phyloP scores from a whole-genome alignment of 2,888 invertebrate species.

The Miltochrista miniata region DNA sequence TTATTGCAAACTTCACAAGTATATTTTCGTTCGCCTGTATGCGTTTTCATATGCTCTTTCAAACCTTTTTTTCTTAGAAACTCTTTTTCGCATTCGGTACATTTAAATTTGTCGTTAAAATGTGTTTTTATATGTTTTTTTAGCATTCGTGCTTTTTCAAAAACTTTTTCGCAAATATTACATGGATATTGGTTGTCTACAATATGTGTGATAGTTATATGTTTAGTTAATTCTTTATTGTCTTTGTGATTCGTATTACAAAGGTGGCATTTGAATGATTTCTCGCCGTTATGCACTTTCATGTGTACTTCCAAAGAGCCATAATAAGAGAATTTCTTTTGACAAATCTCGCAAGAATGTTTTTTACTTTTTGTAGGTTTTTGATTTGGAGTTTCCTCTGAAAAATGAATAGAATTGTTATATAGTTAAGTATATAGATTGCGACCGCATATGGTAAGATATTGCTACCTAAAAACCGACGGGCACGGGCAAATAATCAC shows the following conservation, averaged over 20 bases:
- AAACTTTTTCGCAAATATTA: conserved; percentile 52
- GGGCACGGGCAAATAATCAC: no score
- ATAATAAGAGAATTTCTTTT: conserved; percentile 52
- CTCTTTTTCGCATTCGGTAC: conserved; percentile 59
- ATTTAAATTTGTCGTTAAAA: conserved; percentile 62
- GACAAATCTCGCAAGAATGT: conserved; percentile 41
- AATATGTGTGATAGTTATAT: conserved; percentile 52
- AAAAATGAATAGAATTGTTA: no score
- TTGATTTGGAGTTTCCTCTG: conserved; percentile 24
- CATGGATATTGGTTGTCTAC: conserved; percentile 55
- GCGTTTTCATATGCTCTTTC: conserved; percentile 70
- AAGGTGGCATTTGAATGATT: conserved; percentile 55
- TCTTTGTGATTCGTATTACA: conserved; percentile 55
- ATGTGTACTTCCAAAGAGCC: conserved; percentile 56
- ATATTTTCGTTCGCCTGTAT: conserved; percentile 65
- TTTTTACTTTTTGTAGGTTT: conserved; percentile 26
- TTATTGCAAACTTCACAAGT: conserved; percentile 61
- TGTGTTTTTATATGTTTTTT: conserved; percentile 65
- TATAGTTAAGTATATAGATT: no score
- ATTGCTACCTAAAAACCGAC: no score
- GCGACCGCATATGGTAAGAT: no score
- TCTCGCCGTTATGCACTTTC: conserved; percentile 56
- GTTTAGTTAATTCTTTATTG: conserved; percentile 64
- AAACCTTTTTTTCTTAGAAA: conserved; percentile 67
- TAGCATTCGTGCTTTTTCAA: conserved; percentile 55